Percentiles rank a stretch among this genome's conserved stretches.
Conservation (phyloP, 2,888 invertebrate species). For the Desoria tigrina region DNA sequence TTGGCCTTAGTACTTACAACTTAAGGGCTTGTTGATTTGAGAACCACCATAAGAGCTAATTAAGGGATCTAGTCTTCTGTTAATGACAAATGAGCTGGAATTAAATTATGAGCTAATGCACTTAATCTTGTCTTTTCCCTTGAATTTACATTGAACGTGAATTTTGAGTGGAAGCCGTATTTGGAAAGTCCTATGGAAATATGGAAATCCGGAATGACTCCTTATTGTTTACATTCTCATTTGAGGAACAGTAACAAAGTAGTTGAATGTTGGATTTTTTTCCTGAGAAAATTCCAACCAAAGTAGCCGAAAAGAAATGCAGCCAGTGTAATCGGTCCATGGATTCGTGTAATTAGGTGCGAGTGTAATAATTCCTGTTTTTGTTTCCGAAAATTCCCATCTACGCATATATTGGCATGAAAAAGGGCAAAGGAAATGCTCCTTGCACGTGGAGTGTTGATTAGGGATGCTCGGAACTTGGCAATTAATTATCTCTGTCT, state of each 20-base stretch:
- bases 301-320: background rate
- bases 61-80: background rate
- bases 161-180: no score
- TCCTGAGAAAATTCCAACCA: background rate
- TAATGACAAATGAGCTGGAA: conserved; percentile 8
- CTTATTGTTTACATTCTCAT: no score
- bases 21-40: conserved; percentile 6
- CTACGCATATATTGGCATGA: background rate
- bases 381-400: background rate
- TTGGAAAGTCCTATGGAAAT: no score
- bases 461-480: background rate
- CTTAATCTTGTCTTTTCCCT: conserved; percentile 5
- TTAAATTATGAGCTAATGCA: conserved; percentile 7
- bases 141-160: background rate
- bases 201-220: no score
- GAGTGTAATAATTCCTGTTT: background rate
- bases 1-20: background rate
- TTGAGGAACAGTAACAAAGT: no score
- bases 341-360: conserved; percentile 7
- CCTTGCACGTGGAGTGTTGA: conserved; percentile 12
- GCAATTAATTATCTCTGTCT: conserved; percentile 17
- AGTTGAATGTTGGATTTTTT: no score
- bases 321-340: conserved; percentile 1
- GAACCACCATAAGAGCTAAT: background rate
- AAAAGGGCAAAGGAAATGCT: background rate